These are phyloP conservation scores for Thinocorus orbignyianus DNA, from an alignment of 2,113 vertebrate species.

Conservation along the genomic window DNA sequence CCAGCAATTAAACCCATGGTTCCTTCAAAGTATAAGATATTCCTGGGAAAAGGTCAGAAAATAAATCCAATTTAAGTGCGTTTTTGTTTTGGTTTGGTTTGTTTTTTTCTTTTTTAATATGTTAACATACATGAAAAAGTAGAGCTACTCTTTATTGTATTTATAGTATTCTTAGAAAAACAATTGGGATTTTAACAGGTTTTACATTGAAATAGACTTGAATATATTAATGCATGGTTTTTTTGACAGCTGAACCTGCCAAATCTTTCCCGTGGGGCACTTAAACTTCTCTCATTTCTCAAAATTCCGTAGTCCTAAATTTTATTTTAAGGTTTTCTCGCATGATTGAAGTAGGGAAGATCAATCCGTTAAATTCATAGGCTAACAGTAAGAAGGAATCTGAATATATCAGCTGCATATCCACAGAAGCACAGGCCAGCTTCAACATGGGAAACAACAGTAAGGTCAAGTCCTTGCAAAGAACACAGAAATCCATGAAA, in stretches of 20 bases:
- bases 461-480: neutral
- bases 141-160: neutral
- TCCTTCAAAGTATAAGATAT: neutral
- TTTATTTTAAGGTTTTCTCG: neutral
- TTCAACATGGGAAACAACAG: neutral
- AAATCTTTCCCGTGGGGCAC: neutral
- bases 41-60: neutral
- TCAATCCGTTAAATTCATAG: neutral
- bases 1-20: neutral
- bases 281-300: neutral
- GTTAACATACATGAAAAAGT: neutral
- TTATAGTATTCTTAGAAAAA: neutral
- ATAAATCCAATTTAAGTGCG: neutral
- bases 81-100: too few species aligned
- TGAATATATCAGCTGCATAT: fast-evolving
- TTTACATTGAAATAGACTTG: neutral
- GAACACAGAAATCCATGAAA: neutral
- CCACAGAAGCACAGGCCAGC: neutral
- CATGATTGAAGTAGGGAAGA: neutral
- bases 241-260: neutral
- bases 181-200: neutral
- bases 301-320: neutral
- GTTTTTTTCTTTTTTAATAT: neutral
- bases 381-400: neutral
- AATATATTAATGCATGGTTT: neutral